Evolutionary conservation across 2,113 vertebrate species (phyloP).

Genomic region (Engraulis encrasicolus): DNA sequence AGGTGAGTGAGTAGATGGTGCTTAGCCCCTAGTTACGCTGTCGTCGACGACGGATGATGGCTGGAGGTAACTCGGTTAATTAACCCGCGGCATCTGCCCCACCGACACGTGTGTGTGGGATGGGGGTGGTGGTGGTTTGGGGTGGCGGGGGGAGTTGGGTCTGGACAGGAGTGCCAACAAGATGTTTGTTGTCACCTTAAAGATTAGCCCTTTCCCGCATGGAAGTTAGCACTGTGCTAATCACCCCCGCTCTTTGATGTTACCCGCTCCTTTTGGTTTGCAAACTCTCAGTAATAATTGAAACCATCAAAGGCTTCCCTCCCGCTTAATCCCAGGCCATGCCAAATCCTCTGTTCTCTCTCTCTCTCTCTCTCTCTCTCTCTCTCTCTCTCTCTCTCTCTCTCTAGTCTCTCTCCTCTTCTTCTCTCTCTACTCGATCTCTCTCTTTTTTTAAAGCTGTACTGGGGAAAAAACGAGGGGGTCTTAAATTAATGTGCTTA

Average conservation of each 20-base stretch:
- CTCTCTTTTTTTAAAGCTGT: conserved; percentile 40
- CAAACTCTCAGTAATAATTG: conserved; percentile 63
- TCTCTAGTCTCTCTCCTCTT: conserved; percentile 31
- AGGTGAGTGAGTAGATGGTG: not conserved
- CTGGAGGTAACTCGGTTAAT: conserved; percentile 49
- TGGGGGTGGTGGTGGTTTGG: too few species aligned
- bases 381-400: conserved; percentile 19
- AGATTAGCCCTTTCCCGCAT: conserved; percentile 54
- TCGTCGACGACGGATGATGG: not conserved
- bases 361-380: not conserved
- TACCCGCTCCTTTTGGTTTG: conserved; percentile 52
- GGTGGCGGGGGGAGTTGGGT: too few species aligned
- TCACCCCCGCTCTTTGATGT: conserved; percentile 57
- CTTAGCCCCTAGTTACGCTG: conserved; percentile 24
- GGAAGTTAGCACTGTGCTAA: conserved; percentile 51
- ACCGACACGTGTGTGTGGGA: conserved; percentile 40
- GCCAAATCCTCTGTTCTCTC: conserved; percentile 51
- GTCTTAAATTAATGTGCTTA: conserved; percentile 58
- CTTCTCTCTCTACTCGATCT: too few species aligned
- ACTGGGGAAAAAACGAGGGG: conserved; percentile 40
- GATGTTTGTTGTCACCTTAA: conserved; percentile 61
- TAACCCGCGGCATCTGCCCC: conserved; percentile 42
- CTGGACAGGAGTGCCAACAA: conserved; percentile 51
- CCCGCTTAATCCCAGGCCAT: conserved; percentile 55
- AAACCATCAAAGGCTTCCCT: conserved; percentile 61